These are phyloP conservation scores for Arge pagana DNA, from an alignment of 2,888 invertebrate genomes.

Conservation along the genomic window DNA sequence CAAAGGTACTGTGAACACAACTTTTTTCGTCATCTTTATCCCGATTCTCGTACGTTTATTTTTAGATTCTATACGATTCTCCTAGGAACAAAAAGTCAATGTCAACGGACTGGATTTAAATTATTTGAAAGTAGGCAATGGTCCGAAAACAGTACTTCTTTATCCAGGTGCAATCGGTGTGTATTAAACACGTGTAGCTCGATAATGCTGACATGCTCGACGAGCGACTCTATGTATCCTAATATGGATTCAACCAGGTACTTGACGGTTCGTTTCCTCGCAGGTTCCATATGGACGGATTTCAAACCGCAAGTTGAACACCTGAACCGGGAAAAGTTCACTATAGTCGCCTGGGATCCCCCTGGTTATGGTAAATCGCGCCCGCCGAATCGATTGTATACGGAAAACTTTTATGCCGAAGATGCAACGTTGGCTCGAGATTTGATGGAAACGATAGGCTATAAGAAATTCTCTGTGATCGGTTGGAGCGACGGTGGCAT, in stretches of 20 bases:
- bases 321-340: slow-evolving; percentile 67
- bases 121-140: slow-evolving; percentile 64
- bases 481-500: slow-evolving; percentile 94
- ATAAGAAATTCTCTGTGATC: slow-evolving; percentile 73
- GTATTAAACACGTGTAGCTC: slow-evolving; percentile 26
- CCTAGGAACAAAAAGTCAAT: slow-evolving; percentile 67
- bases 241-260: background rate
- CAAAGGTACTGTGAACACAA: too few relatives aligned
- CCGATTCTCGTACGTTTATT: too few relatives aligned
- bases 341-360: slow-evolving; percentile 79
- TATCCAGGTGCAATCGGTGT: slow-evolving; percentile 79
- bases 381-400: slow-evolving; percentile 76
- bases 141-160: slow-evolving; percentile 66
- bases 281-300: slow-evolving; percentile 79
- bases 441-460: slow-evolving; percentile 73
- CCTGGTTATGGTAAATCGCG: slow-evolving; percentile 85
- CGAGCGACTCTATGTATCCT: background rate
- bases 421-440: slow-evolving; percentile 75
- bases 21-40: too few relatives aligned
- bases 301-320: slow-evolving; percentile 78
- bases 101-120: slow-evolving; percentile 67
- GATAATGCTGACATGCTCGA: too few relatives aligned
- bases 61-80: too few relatives aligned
- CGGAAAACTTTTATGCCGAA: slow-evolving; percentile 70
- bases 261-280: too few relatives aligned